A percentile compares a stretch with the other conserved stretches of the same genome.
Evolutionary conservation across 2,797 vertebrate genomes (phyloP).

Genomic region (Periophthalmus magnuspinnatus): DNA sequence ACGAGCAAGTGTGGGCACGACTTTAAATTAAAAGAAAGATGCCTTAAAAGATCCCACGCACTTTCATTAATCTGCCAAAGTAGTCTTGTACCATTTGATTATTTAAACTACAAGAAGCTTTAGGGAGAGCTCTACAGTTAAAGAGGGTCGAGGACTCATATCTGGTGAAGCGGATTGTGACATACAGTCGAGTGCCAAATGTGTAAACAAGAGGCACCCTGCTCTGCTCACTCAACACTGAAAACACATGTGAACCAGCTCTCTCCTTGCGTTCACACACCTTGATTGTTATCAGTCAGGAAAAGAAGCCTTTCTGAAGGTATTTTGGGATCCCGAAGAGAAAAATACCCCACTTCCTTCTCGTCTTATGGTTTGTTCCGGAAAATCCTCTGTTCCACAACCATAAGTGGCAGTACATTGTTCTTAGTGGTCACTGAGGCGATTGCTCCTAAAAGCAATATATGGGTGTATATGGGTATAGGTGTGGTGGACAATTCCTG

Average conservation of each 20-base stretch:
- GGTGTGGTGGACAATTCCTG: slow-evolving; percentile 57
- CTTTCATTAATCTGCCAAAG: not conserved
- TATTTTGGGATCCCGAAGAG: slow-evolving; percentile 37
- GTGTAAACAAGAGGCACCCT: slow-evolving; percentile 19
- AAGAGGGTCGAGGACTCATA: not conserved
- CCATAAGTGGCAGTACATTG: slow-evolving; percentile 34
- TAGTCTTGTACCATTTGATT: not conserved
- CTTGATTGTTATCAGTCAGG: slow-evolving; percentile 7
- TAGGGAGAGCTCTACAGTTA: not conserved
- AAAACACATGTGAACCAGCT: slow-evolving; percentile 11
- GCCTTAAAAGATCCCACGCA: not conserved
- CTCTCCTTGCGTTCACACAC: not conserved
- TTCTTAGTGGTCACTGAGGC: slow-evolving; percentile 12
- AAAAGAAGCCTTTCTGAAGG: slow-evolving; percentile 5
- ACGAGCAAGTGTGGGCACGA: slow-evolving; percentile 35
- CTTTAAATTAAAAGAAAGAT: not conserved
- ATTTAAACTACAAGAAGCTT: not conserved
- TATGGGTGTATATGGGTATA: too few species aligned
- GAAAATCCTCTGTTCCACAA: slow-evolving; percentile 18
- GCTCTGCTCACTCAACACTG: not conserved
- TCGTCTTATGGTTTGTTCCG: slow-evolving; percentile 27
- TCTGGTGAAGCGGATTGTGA: not conserved
- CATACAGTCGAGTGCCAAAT: slow-evolving; percentile 14
- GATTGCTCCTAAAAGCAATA: slow-evolving; percentile 17
- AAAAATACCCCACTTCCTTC: slow-evolving; percentile 43